phyloP scores from a whole-genome alignment of 2,797 vertebrate species.

The Molossus molossus region DNA sequence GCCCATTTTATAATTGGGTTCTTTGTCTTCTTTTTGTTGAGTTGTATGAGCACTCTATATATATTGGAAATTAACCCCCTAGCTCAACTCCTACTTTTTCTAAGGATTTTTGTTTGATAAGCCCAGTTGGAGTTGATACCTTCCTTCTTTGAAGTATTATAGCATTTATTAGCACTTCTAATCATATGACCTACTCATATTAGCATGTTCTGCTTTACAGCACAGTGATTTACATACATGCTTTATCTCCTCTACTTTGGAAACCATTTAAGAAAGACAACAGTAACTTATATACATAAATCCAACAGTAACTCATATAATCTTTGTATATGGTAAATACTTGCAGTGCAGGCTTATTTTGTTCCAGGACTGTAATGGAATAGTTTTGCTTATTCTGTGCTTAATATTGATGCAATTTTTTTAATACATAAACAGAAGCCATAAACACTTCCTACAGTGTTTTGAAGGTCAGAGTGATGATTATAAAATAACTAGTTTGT shows the following conservation, averaged over 20 bases:
- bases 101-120: neutral
- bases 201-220: neutral
- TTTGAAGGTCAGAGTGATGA: slow-evolving; percentile 19
- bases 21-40: no score
- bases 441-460: neutral
- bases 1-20: no score
- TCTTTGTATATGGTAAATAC: neutral
- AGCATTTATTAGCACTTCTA: neutral
- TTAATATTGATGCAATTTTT: slow-evolving; percentile 36
- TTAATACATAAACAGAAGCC: slow-evolving; percentile 34
- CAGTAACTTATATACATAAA: neutral
- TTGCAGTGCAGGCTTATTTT: neutral
- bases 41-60: no score
- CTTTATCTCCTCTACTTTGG: neutral
- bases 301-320: neutral
- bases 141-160: slow-evolving; percentile 12
- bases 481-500: neutral
- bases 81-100: neutral
- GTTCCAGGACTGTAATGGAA: neutral
- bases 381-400: neutral
- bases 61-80: no score
- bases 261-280: slow-evolving; percentile 29
- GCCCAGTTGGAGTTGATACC: neutral
- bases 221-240: neutral
- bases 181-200: neutral